Percentiles rank a stretch among this genome's conserved stretches.
Conservation (phyloP, 2,797 vertebrate genomes). For the Poeciliopsis infans region DNA sequence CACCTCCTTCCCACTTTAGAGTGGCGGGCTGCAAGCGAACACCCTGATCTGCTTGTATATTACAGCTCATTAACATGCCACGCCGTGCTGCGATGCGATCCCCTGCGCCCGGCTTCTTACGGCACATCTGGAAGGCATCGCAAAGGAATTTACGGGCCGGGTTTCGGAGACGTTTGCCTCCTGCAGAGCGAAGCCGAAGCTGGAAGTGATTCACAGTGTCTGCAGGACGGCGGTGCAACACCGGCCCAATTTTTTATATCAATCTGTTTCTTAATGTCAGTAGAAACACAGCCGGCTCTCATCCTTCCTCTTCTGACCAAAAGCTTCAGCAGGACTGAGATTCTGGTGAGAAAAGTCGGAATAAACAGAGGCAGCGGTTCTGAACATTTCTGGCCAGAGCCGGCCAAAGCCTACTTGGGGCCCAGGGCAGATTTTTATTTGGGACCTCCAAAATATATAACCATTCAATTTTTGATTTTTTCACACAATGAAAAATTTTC, state of each 20-base stretch:
- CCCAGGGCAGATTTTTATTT: too few species aligned
- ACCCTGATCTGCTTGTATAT: conserved; percentile 18
- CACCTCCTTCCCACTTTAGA: conserved; percentile 29
- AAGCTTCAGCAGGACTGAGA: conserved; percentile 1
- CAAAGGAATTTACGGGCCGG: conserved; percentile 23
- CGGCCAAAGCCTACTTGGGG: not conserved
- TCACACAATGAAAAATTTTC: too few species aligned
- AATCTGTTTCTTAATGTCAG: conserved; percentile 28
- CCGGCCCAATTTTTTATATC: conserved; percentile 40
- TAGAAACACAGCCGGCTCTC: conserved; percentile 33
- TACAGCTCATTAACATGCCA: conserved; percentile 50
- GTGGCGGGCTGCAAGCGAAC: conserved; percentile 14
- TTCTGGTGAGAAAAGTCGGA: not conserved
- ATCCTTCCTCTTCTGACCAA: conserved; percentile 38
- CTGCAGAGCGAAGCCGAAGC: conserved; percentile 21
- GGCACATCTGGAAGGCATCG: conserved; percentile 67
- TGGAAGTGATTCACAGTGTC: conserved; percentile 52
- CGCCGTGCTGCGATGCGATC: conserved; percentile 14
- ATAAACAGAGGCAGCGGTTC: not conserved
- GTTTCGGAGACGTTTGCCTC: conserved; percentile 26
- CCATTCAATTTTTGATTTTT: too few species aligned
- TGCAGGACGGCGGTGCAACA: conserved; percentile 19
- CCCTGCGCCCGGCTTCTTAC: conserved; percentile 9
- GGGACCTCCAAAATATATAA: too few species aligned
- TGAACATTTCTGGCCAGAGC: not conserved